Conservation (phyloP, 2,113 vertebrate species). For the Tragelaphus buxtoni region DNA sequence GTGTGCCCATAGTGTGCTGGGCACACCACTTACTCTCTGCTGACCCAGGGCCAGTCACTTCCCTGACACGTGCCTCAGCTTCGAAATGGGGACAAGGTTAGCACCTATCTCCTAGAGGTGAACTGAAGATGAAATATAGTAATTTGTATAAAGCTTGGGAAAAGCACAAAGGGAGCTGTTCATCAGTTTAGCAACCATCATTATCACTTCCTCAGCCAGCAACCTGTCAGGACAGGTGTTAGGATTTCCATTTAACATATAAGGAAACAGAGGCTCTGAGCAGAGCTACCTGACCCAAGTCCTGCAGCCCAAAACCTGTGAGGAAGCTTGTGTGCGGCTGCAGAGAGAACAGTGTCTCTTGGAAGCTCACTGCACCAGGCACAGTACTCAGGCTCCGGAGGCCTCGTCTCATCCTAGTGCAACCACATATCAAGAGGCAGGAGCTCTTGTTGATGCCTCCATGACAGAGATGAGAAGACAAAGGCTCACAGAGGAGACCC, state of each 20-base stretch:
- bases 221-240: too few species aligned
- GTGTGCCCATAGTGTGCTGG: accelerated
- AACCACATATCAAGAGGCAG: accelerated
- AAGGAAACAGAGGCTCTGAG: not conserved
- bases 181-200: too few species aligned
- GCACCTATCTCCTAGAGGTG: not conserved
- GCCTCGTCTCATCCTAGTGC: accelerated
- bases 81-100: not conserved
- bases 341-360: not conserved
- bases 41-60: not conserved
- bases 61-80: not conserved
- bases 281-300: not conserved
- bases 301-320: accelerated
- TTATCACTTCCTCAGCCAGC: not conserved
- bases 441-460: not conserved
- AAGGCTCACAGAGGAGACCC: not conserved
- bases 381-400: not conserved
- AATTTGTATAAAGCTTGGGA: not conserved
- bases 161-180: not conserved
- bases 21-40: accelerated
- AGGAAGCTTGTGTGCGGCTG: not conserved
- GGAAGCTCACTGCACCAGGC: accelerated
- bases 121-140: not conserved
- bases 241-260: not conserved
- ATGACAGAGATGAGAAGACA: not conserved